A percentile compares a stretch with the other conserved stretches of the same genome.
phyloP scores from a whole-genome alignment of 2,888 invertebrate species.

The Folsomia manolachei region DNA sequence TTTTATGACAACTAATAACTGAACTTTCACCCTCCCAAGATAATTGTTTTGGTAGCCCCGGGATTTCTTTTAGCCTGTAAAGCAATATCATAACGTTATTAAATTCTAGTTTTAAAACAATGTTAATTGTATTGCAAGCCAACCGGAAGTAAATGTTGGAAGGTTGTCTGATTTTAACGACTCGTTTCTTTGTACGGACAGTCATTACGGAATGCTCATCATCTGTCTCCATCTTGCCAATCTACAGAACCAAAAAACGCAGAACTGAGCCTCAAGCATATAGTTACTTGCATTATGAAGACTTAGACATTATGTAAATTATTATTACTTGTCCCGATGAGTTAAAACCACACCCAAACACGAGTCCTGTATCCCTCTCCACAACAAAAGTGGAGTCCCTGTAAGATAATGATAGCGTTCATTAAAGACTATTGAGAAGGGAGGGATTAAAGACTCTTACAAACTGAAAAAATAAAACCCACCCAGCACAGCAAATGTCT shows the following conservation, averaged over 20 bases:
- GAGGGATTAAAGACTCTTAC: too few relatives aligned
- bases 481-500: conserved; percentile 47
- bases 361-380: conserved; percentile 40
- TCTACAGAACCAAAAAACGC: conserved; percentile 18
- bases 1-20: conserved; percentile 35
- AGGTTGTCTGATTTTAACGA: conserved; percentile 50
- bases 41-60: conserved; percentile 45
- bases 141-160: conserved; percentile 49
- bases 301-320: background rate
- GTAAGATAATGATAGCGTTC: too few relatives aligned
- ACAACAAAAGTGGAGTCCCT: conserved; percentile 50
- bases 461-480: too few relatives aligned
- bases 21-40: conserved; percentile 39
- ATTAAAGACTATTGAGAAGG: too few relatives aligned
- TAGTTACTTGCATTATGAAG: background rate
- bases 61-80: conserved; percentile 46
- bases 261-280: background rate
- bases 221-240: conserved; percentile 48
- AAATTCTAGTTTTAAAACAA: too few relatives aligned
- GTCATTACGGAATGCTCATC: conserved; percentile 48
- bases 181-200: conserved; percentile 49
- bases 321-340: conserved; percentile 39
- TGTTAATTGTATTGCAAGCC: too few relatives aligned
- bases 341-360: conserved; percentile 49
- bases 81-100: too few relatives aligned